phyloP scores from a whole-genome alignment of 2,113 vertebrate genomes.

The Gavialis gangeticus region DNA sequence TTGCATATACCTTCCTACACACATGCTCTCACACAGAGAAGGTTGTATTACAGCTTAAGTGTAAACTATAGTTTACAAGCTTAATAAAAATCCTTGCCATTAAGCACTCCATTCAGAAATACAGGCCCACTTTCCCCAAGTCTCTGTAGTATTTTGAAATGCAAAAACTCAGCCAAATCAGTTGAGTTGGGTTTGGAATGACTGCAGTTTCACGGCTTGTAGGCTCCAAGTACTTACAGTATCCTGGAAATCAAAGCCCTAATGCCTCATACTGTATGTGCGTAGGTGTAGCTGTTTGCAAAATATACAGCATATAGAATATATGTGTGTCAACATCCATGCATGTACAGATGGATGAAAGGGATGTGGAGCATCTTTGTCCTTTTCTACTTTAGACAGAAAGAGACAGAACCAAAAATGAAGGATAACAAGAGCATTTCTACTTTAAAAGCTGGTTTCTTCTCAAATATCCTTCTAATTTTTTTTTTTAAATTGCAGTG shows the following conservation, averaged over 20 bases:
- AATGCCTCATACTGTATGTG: neutral
- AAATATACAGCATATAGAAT: neutral
- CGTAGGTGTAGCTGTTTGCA: conserved; percentile 67
- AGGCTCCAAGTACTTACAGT: neutral
- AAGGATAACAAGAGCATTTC: neutral
- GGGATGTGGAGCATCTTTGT: neutral
- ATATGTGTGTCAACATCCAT: conserved; percentile 43
- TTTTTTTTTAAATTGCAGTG: neutral
- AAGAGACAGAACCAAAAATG: neutral
- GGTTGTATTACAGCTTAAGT: neutral
- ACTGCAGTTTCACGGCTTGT: neutral
- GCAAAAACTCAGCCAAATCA: neutral
- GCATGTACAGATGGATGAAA: conserved; percentile 36
- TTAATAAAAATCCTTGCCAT: neutral
- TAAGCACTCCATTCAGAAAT: neutral
- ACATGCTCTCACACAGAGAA: accelerated
- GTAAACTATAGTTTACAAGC: neutral
- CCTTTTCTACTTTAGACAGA: neutral
- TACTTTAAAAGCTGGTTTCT: neutral
- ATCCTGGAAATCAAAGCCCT: conserved; percentile 11
- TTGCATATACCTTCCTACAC: neutral
- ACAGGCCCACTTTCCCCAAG: neutral
- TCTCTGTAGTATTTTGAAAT: neutral
- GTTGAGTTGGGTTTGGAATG: conserved; percentile 20
- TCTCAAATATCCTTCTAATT: neutral